phyloP scores from a whole-genome alignment of 2,888 invertebrate species.

The Proisotoma minuta region DNA sequence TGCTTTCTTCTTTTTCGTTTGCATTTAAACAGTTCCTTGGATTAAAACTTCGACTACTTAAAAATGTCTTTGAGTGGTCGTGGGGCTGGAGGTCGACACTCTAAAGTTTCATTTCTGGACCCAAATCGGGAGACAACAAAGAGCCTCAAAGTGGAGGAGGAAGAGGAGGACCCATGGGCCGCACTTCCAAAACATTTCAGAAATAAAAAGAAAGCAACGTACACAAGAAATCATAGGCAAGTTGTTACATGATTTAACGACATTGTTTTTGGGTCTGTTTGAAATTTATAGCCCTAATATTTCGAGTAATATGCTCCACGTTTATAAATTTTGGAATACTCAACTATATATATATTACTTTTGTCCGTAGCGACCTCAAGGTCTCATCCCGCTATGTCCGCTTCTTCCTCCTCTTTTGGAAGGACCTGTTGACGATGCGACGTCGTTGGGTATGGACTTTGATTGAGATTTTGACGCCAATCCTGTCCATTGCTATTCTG shows the following conservation, averaged over 20 bases:
- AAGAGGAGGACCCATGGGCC: conserved; percentile 17
- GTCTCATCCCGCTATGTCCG: conserved; percentile 8
- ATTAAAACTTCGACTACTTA: too few species aligned
- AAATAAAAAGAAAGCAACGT: conserved; percentile 22
- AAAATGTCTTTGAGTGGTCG: too few species aligned
- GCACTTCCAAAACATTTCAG: conserved; percentile 25
- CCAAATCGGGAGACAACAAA: too few species aligned
- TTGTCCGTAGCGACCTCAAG: conserved; percentile 19
- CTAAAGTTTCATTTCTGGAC: too few species aligned
- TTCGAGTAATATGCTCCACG: too few species aligned
- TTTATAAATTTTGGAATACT: background rate
- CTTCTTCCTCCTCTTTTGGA: conserved; percentile 29
- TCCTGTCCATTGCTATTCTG: conserved; percentile 10
- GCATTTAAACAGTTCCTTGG: too few species aligned
- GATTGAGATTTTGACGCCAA: conserved; percentile 11
- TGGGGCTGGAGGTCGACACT: too few species aligned
- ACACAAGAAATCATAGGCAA: conserved; percentile 27
- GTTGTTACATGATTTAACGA: too few species aligned
- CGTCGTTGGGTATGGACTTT: conserved; percentile 22
- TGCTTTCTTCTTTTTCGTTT: too few species aligned
- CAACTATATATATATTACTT: background rate
- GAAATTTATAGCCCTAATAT: too few species aligned
- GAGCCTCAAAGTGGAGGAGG: background rate
- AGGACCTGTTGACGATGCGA: conserved; percentile 18
- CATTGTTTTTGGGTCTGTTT: too few species aligned